These are phyloP conservation scores for Ceyx cyanopectus DNA, from an alignment of 2,113 vertebrate species.

Conservation along the genomic window DNA sequence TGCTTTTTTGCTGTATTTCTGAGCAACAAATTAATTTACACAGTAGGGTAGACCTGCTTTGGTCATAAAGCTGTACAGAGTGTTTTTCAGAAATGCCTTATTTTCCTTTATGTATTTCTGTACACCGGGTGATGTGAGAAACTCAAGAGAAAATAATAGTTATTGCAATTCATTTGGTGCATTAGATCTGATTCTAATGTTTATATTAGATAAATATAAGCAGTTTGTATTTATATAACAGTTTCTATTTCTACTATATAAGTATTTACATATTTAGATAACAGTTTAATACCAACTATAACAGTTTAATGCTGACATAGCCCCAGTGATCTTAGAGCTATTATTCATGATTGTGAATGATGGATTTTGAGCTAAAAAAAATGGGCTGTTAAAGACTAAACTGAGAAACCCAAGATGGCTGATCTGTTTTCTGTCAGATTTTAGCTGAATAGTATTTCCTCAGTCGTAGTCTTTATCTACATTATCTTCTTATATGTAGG, in stretches of 20 bases:
- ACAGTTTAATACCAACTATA: background rate
- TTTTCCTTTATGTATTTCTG: background rate
- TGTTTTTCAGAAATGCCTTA: background rate
- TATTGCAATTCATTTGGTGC: background rate
- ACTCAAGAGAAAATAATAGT: background rate
- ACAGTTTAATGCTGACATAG: background rate
- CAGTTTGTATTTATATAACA: too few relatives aligned
- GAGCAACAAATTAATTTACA: background rate
- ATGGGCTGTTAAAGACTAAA: background rate
- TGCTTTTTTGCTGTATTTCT: slow-evolving; percentile 23
- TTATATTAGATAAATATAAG: too few relatives aligned
- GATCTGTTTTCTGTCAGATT: background rate
- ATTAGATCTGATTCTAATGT: background rate
- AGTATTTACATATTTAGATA: background rate
- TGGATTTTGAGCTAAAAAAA: background rate
- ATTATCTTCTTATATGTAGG: background rate
- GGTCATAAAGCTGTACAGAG: background rate
- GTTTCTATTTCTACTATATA: too few relatives aligned
- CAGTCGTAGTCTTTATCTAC: background rate
- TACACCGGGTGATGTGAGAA: background rate
- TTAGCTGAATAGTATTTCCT: background rate
- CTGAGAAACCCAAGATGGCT: background rate
- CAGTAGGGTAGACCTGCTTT: background rate
- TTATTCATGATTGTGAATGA: background rate
- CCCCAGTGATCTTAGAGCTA: background rate